Evolutionary conservation across 2,113 vertebrate genomes (phyloP).

Genomic region (Entosphenus tridentatus): DNA sequence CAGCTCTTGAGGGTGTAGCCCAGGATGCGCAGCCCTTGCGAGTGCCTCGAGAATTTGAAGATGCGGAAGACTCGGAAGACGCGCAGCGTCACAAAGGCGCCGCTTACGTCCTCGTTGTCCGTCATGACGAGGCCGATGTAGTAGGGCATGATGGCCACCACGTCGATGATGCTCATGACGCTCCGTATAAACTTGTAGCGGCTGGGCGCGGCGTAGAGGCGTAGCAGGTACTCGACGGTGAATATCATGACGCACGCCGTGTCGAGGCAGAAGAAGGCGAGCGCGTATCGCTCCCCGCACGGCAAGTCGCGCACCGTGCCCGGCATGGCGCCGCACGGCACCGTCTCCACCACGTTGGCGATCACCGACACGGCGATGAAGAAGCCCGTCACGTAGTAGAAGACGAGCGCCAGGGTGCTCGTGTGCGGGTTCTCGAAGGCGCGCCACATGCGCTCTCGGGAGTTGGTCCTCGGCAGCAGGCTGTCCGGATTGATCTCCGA

Average conservation of each 20-base stretch:
- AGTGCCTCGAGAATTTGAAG: constrained; percentile 96
- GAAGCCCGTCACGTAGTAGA: constrained; percentile 95
- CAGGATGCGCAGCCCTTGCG: constrained; percentile 76
- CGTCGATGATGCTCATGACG: constrained; percentile 88
- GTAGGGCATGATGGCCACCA: constrained; percentile 92
- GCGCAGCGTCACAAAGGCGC: constrained; percentile 78
- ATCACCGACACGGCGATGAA: constrained; percentile 89
- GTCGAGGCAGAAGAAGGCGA: constrained; percentile 95
- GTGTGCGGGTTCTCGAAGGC: constrained; percentile 96
- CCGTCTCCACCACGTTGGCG: constrained; percentile 80
- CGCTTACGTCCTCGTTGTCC: constrained; percentile 91
- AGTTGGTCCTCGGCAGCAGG: constrained; percentile 30
- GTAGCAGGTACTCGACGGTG: constrained; percentile 73
- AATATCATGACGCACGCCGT: constrained; percentile 97
- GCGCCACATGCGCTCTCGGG: constrained; percentile 63
- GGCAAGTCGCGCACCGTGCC: constrained; percentile 37
- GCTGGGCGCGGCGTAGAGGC: constrained; percentile 59
- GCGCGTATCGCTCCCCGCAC: constrained; percentile 61
- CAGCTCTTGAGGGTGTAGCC: constrained; percentile 91
- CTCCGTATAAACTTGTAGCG: constrained; percentile 68
- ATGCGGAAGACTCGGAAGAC: constrained; percentile 93
- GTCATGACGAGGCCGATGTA: constrained; percentile 90
- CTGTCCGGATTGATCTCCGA: constrained; percentile 30
- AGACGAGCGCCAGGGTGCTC: constrained; percentile 76
- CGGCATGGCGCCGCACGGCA: constrained; percentile 40